phyloP scores from a whole-genome alignment of 2,888 invertebrate species.

The Erebia aethiops region DNA sequence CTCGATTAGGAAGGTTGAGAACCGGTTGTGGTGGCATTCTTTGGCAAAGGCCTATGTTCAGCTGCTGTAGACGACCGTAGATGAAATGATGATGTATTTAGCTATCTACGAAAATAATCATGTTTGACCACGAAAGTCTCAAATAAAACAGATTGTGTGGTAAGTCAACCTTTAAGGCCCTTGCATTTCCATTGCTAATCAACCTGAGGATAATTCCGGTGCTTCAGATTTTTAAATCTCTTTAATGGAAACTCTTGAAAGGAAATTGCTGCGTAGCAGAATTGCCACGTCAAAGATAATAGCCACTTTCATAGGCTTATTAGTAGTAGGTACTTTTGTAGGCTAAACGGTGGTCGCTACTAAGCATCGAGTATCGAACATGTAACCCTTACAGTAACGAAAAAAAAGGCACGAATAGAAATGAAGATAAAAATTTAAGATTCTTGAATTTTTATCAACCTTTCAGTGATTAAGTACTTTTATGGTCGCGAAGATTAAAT shows the following conservation, averaged over 20 bases:
- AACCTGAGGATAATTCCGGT: conserved; percentile 39
- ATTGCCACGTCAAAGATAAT: conserved; percentile 22
- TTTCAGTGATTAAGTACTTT: no score
- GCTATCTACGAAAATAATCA: background rate
- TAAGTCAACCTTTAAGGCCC: conserved; percentile 12
- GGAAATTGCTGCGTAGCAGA: conserved; percentile 28
- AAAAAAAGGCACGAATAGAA: no score
- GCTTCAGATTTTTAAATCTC: conserved; percentile 36
- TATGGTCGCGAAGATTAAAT: no score
- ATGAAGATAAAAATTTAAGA: no score
- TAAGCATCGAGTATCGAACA: background rate
- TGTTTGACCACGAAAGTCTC: background rate
- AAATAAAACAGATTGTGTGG: background rate
- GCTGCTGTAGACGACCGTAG: no score
- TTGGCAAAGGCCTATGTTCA: no score
- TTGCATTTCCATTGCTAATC: conserved; percentile 41
- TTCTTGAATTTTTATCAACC: no score
- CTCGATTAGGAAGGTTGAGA: no score
- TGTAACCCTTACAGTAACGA: no score
- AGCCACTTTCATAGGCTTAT: conserved; percentile 15
- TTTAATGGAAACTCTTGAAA: conserved; percentile 25
- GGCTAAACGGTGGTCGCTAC: background rate
- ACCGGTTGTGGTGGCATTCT: no score
- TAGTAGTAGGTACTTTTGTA: no score
- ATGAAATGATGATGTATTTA: no score